A percentile compares a stretch with the other conserved stretches of the same genome.
Evolutionary conservation across 2,797 vertebrate genomes (phyloP).

Genomic region (Carcharodon carcharias): DNA sequence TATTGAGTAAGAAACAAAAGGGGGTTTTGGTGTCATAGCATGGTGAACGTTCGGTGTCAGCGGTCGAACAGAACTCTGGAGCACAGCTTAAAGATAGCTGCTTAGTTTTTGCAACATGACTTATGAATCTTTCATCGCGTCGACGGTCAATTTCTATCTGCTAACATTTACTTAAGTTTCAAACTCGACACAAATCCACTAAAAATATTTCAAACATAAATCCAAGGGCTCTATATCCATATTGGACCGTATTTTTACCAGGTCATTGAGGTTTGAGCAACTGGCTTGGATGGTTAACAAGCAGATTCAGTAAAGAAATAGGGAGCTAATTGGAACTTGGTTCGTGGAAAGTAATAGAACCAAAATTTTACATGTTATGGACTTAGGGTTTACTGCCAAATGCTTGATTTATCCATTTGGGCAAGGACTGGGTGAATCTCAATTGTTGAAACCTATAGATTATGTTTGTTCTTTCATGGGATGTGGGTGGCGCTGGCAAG

Average conservation of each 20-base stretch:
- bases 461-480: too few relatives aligned
- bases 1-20: constrained; percentile 70
- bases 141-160: neutral
- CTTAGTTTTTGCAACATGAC: neutral
- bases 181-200: neutral
- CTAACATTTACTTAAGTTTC: neutral
- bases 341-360: neutral
- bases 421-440: neutral
- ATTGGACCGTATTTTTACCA: neutral
- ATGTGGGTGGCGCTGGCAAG: too few relatives aligned
- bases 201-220: neutral
- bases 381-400: neutral
- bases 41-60: constrained; percentile 28
- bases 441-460: neutral
- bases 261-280: too few relatives aligned
- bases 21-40: constrained; percentile 52
- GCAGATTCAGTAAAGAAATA: neutral
- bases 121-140: neutral
- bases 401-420: neutral
- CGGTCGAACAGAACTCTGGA: neutral
- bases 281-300: neutral
- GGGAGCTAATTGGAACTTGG: neutral
- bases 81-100: neutral
- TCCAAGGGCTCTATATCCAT: neutral
- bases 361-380: neutral